Base-by-base conservation (phyloP, 2,888 invertebrate genomes). In the Amphipoea lucens region DNA sequence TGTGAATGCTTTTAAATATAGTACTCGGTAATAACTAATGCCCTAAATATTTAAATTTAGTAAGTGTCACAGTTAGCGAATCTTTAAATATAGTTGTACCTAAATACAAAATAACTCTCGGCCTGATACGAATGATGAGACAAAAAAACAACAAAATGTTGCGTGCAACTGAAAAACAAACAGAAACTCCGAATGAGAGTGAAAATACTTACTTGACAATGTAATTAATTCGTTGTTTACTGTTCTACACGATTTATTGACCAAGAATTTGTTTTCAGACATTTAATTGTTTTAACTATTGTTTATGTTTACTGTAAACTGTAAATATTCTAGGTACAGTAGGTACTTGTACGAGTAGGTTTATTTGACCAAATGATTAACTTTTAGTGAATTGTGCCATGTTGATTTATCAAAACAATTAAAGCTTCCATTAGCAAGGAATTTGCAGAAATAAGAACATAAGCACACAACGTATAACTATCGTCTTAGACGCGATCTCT, bases 171-270 rank as follows among this genome's bases (percentile, higher is more conserved):
- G 70, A 72, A 66, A 88, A 72, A 85, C 69, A 85, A 88, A 85
- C 74, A 77, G 42, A 67, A 78, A 75, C 63, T 63, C 45, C 62
- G 63, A 78, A 87, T 73, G 68, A 84, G 84, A 80, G 71, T 71
- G 40, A 75, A 84, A 68, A 84, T 76, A 87, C 81, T 87, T 87
- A 87, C 87, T 81, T 87, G 89, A 87, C 78, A 74, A 69, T 71
- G 29, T 70, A 68, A 71, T 45, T 78, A 76, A 78, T 89, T 77
- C 1, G 20, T 83, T 76, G 76, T 82, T 88, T 86, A 82, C 48
- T 48, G 20, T 69, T 83, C 45, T 66, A 78, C 79, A 74, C 84
- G 66, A 79, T 76, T 83, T 79, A 83, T 72, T 76, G 67, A n/a
- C 67, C 67, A 63, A 42, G 51, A 74, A 75, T 63, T 72, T 57